Evolutionary conservation across 2,113 vertebrate species (phyloP), one percentile per base, ranked within the genome.

Genomic region (Zapornia atra): DNA sequence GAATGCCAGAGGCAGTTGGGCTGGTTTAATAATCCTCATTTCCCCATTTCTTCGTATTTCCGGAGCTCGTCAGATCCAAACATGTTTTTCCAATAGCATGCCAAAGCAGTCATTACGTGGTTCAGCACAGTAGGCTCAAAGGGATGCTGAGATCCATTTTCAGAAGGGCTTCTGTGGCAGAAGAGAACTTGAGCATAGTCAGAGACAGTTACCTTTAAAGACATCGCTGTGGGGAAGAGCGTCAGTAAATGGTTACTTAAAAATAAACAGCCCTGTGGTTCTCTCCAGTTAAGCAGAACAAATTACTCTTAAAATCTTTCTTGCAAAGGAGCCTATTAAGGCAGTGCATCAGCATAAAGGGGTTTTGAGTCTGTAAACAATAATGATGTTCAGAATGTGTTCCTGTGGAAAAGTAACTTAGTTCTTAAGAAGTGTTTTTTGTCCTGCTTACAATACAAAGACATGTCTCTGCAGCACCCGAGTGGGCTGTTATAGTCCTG

Each of bases 351-450:
- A 86, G 77, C 13, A 5, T 91, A 61, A 85, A 84, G 44, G 42
- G 33, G 18, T 69, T 86, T 86, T 38, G 84, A 61, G 57, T 79
- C 50, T 89, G 31, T 53, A 59, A 86, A 56, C 68, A 59, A 9
- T 36, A 44, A 19, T 36, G 38, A 68, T 60, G 40, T 54, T 59
- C 70, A 79, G 54, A 38, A 48, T 83, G 50, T 59, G 34, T 51
- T 94, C 17, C 6, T 46, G 56, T 28, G 46, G 65, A 60, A 69
- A 51, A 73, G 17, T 48, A 83, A 50, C 34, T 92, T 68, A 5
- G 21, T 64, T 71, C 66, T 77, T 65, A 59, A 75, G 31, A 73
- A 90, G 24, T 24, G 8, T 29, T 95, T 97, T 95, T 94, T 87
- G 51, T 82, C 48, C 82, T 96, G 21, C 36, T 80, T 89, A 26